These are phyloP conservation scores for Sitophilus oryzae DNA, from an alignment of 1,140 invertebrate species.

Conservation along the genomic window DNA sequence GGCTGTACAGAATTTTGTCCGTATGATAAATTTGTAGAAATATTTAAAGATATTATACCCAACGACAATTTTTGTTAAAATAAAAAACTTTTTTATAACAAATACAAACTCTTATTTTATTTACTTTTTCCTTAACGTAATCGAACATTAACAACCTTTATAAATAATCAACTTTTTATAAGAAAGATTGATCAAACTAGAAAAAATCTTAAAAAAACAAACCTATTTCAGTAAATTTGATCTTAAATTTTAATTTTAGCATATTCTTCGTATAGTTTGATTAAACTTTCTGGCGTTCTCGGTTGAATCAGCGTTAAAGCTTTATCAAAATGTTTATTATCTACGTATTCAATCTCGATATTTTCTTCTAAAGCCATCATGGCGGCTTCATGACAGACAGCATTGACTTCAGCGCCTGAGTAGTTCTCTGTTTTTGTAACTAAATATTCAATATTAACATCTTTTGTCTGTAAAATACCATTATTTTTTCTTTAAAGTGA, in stretches of 20 bases:
- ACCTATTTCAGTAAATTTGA: not conserved
- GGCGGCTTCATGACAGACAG: constrained; percentile 81
- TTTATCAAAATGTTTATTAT: constrained; percentile 58
- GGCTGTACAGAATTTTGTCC: constrained; percentile 16
- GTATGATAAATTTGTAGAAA: constrained; percentile 3
- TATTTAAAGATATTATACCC: constrained; percentile 10
- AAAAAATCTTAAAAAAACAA: not conserved
- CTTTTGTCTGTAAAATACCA: constrained; percentile 36
- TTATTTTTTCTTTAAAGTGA: not conserved
- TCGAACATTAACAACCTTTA: no score
- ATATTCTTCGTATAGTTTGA: constrained; percentile 57
- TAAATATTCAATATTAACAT: constrained; percentile 59
- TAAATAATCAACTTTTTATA: no score
- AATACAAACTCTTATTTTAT: no score
- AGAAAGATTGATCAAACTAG: no score
- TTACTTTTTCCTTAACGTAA: no score
- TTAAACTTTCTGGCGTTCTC: constrained; percentile 58
- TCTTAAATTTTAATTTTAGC: constrained; percentile 20
- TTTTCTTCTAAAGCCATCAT: constrained; percentile 70
- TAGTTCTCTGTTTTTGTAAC: constrained; percentile 65
- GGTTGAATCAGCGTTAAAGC: constrained; percentile 65
- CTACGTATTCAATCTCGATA: constrained; percentile 51
- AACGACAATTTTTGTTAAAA: not conserved
- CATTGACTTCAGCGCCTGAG: constrained; percentile 84
- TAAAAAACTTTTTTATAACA: no score